phyloP scores from a whole-genome alignment of 2,888 invertebrate species.

The Chalcosyrphus nemorum region DNA sequence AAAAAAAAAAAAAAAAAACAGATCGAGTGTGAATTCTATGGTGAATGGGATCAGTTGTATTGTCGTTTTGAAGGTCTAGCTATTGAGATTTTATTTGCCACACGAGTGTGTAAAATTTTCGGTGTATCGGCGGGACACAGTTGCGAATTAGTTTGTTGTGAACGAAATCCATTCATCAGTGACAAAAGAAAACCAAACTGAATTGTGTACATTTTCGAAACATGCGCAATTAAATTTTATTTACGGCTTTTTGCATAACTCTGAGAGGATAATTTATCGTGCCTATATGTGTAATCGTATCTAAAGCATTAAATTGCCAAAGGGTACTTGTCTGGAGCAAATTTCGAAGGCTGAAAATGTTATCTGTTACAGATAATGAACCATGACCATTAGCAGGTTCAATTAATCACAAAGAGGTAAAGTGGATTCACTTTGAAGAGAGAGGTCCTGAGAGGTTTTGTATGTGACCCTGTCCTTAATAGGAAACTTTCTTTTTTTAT shows the following conservation, averaged over 20 bases:
- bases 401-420: no score
- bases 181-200: constrained; percentile 21
- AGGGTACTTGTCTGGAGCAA: background rate
- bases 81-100: background rate
- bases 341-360: background rate
- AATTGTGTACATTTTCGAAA: constrained; percentile 23
- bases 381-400: background rate
- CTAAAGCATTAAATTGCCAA: background rate
- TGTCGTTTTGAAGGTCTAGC: constrained; percentile 8
- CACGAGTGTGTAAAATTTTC: background rate
- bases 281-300: background rate
- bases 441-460: no score
- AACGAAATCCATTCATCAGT: constrained; percentile 37
- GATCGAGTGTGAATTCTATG: background rate
- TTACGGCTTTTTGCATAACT: constrained; percentile 14
- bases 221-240: background rate
- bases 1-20: background rate
- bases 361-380: background rate
- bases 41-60: background rate
- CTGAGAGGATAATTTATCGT: constrained; percentile 1
- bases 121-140: background rate
- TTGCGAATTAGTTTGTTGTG: constrained; percentile 24
- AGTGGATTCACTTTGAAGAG: no score
- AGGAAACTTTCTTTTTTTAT: no score
- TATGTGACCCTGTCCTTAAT: no score